Evolutionary conservation across 2,113 vertebrate genomes (phyloP).

Genomic region (Microtus pennsylvanicus): DNA sequence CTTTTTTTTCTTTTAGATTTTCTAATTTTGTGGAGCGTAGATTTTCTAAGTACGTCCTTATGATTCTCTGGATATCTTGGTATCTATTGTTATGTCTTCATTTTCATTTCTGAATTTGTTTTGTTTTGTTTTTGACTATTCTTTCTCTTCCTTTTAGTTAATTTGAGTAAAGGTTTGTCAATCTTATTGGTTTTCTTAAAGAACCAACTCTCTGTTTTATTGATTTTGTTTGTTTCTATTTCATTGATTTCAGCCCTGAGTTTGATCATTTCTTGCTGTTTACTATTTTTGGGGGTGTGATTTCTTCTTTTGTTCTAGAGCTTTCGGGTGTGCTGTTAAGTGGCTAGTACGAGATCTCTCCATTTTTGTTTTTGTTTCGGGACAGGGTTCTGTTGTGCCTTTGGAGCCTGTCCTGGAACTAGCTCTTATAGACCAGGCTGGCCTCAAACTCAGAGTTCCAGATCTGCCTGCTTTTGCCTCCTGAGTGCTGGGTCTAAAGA

Average conservation of each 20-base stretch:
- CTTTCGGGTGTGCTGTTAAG: not conserved
- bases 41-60: not conserved
- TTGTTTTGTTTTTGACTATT: not conserved
- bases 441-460: no score
- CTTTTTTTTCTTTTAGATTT: not conserved
- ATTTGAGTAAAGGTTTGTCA: not conserved
- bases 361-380: not conserved
- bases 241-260: not conserved
- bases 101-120: not conserved
- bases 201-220: not conserved
- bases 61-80: not conserved
- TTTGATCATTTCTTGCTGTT: not conserved
- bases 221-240: not conserved
- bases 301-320: not conserved
- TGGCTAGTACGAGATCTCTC: not conserved
- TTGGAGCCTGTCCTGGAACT: no score
- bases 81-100: not conserved
- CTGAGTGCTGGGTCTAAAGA: no score
- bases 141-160: not conserved
- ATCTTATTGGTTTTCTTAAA: not conserved
- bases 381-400: no score
- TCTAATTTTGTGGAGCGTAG: not conserved
- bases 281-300: not conserved
- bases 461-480: no score
- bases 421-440: no score